Evolutionary conservation across 2,113 vertebrate genomes (phyloP), one percentile per base, ranked within the genome.

Genomic region (Brachionichthys hirsutus): DNA sequence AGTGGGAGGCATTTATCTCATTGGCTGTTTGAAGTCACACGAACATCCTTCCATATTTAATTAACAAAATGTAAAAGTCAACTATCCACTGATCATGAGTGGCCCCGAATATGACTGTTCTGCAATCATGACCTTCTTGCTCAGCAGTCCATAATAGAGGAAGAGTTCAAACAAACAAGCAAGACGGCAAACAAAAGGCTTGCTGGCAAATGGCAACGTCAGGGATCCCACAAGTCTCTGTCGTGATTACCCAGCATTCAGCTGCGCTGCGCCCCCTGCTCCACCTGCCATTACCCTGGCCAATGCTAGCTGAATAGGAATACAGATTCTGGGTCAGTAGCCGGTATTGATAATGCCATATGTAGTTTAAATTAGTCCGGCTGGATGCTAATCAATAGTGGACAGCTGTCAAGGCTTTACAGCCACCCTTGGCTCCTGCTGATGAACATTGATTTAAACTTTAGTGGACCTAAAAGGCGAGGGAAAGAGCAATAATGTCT

Each of bases 371-470:
- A 89, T 85, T 56, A 81, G 78, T 65, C 73, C 80, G 36, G 63
- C 50, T 60, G 71, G 63, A 57, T 24, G 44, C 60, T 44, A 72
- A 90, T 90, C 86, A 68, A 90, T 89, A 60, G 45, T 20, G 72
- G 61, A 59, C 73, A 73, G 77, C 73, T 77, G 70, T 80, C 71
- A 67, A 72, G 67, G 59, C 62, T 83, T 67, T 81, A 78, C 63
- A 79, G 59, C 78, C 82, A 86, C 84, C 83, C 64, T 72, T 73
- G 72, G 63, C 73, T 75, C 45, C 50, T 12, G 52, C 67, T 87
- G 81, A 89, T 87, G 81, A 75, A 67, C 61, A 89, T 83, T 4
- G 83, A 89, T 87, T 78, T 67, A 36, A 57, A 80, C 47, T 70
- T 63, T 72, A 73, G 70, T 69, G 75, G 66, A 80, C 43, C 66